These are phyloP conservation scores for Neelides folsomi DNA, from an alignment of 2,888 invertebrate species.

Conservation along the genomic window DNA sequence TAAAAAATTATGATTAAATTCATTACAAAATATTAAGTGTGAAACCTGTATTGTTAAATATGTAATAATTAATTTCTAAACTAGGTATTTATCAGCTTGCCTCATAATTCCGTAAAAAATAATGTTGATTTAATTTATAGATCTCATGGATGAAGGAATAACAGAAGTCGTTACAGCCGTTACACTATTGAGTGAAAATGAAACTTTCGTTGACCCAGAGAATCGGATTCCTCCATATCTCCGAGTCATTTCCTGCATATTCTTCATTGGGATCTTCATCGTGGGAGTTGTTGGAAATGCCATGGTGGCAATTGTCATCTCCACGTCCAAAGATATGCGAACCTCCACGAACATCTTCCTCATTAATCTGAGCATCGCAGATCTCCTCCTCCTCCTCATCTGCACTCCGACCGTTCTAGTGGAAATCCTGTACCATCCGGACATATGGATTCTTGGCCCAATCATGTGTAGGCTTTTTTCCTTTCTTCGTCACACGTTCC, in stretches of 20 bases:
- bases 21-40: no score
- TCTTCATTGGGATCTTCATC: slow-evolving; percentile 75
- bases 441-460: slow-evolving; percentile 82
- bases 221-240: slow-evolving; percentile 56
- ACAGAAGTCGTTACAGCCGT: no score
- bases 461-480: slow-evolving; percentile 70
- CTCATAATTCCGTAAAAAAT: no score
- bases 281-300: slow-evolving; percentile 81
- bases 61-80: no score
- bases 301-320: slow-evolving; percentile 82
- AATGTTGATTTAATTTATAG: no score
- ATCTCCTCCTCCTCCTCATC: slow-evolving; percentile 74
- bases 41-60: no score
- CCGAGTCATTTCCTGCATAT: slow-evolving; percentile 69
- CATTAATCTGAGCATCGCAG: slow-evolving; percentile 82
- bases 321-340: slow-evolving; percentile 43
- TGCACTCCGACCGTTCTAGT: slow-evolving; percentile 86
- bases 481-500: no score
- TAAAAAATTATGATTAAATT: no score
- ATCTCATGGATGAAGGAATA: no score
- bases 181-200: no score
- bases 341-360: slow-evolving; percentile 90
- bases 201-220: not conserved
- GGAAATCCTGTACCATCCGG: slow-evolving; percentile 77
- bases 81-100: no score